These are phyloP conservation scores for Aphidius ervi DNA, from an alignment of 1,140 invertebrate genomes.

Conservation along the genomic window DNA sequence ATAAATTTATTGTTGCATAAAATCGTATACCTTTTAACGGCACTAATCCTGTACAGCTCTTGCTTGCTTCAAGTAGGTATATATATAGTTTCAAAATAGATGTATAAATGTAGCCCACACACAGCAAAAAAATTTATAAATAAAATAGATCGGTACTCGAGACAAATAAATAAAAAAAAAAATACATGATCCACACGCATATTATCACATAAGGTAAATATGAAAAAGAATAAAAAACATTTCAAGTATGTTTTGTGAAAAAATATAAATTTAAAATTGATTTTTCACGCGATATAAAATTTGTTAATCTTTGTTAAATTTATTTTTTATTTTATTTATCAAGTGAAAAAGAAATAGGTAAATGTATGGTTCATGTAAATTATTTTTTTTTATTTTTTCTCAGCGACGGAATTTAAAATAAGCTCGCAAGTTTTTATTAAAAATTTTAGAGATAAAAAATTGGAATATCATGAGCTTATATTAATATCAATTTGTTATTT, in stretches of 20 bases:
- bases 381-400: too few relatives aligned
- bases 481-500: background rate
- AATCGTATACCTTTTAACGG: constrained; percentile 40
- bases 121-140: constrained; percentile 13
- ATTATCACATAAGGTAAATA: background rate
- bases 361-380: too few relatives aligned
- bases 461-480: constrained; percentile 13
- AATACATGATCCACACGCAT: background rate
- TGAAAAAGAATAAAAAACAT: constrained; percentile 22
- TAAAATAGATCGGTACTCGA: constrained; percentile 36
- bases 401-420: too few relatives aligned
- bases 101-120: constrained; percentile 37
- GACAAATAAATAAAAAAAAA: constrained; percentile 23
- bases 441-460: too few relatives aligned
- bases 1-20: constrained; percentile 35
- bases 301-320: too few relatives aligned
- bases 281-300: constrained; percentile 36
- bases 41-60: constrained; percentile 32
- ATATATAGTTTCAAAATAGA: background rate
- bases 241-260: background rate
- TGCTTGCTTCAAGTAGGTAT: too few relatives aligned
- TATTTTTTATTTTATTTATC: too few relatives aligned
- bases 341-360: too few relatives aligned
- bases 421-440: too few relatives aligned
- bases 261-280: constrained; percentile 27